These are phyloP conservation scores for Clarias pachynema DNA, from an alignment of 2,797 vertebrate species.

Conservation along the genomic window DNA sequence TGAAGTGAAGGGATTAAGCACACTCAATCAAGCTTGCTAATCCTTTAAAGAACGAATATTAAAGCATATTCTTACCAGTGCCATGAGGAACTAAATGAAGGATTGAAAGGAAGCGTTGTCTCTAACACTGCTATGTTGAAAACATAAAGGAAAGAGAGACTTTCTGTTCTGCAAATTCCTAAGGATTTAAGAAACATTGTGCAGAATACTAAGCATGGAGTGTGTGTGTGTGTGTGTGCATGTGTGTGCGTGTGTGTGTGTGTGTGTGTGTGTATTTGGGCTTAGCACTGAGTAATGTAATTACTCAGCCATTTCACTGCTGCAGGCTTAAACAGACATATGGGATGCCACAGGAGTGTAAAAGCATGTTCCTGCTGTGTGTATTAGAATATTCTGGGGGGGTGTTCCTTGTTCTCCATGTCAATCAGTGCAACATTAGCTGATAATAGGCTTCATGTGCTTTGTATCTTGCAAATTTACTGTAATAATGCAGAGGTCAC, in stretches of 20 bases:
- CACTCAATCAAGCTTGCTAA: conserved; percentile 47
- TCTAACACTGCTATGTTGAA: conserved; percentile 29
- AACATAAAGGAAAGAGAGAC: conserved; percentile 4
- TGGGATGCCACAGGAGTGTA: background rate
- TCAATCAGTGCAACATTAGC: background rate
- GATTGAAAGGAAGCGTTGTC: conserved; percentile 22
- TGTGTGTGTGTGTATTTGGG: conserved; percentile 1
- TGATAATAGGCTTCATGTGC: background rate
- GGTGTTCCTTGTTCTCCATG: background rate
- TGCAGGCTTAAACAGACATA: conserved; percentile 14
- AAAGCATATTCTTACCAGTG: conserved; percentile 42
- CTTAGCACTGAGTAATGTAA: background rate
- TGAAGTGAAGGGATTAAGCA: conserved; percentile 24
- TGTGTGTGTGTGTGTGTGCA: background rate
- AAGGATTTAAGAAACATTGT: background rate
- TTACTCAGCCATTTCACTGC: conserved; percentile 10
- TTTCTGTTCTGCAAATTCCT: conserved; percentile 14
- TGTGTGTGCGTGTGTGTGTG: background rate
- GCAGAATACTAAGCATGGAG: conserved; percentile 4
- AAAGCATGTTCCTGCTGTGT: background rate
- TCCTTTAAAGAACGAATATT: conserved; percentile 54
- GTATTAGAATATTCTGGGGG: background rate
- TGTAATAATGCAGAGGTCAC: background rate
- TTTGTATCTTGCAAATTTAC: background rate
- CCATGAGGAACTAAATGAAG: conserved; percentile 22